Evolutionary conservation across 2,797 vertebrate genomes (phyloP), one percentile per base, ranked within the genome.

Genomic region (Monodelphis domestica): DNA sequence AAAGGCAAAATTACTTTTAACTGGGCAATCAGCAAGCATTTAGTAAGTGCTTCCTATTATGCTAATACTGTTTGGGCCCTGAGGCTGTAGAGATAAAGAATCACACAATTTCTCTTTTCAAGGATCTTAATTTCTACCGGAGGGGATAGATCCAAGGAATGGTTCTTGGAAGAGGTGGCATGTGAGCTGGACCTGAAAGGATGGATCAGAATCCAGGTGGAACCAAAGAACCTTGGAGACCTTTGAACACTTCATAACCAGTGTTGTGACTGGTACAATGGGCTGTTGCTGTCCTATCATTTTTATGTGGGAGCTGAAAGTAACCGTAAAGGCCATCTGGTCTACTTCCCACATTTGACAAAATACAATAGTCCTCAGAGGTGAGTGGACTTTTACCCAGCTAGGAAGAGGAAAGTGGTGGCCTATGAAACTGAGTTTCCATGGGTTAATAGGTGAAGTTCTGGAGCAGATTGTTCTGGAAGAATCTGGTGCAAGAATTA

Each of bases 401-500:
- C 10, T 84, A 12, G 38, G 38, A 84, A 84, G 70, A 10, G 2
- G 9, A 26, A 84, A 84, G 38, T 45, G 10, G 24, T 11, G 45
- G 70, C 24, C 70, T 84, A 84, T 50, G 38, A 84, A 84, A 24
- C 3, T 45, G 38, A 84, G 70, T 84, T 84, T 84, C 70, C 10
- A 26, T 50, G 38, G 70, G 70, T 84, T 84, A 84, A 84, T 84
- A 84, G 24, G 10, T 84, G 38, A 50, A 84, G 70, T 84, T 26
- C 38, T 26, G 28, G 70, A 84, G 70, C 70, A 84, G 38, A 24
- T 26, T 84, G 70, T 84, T 84, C 38, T 84, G 70, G 38, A 84
- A 84, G 70, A 84, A 84, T 84, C 70, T 84, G 70, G 70, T 84
- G 24, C 70, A 84, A 84, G 70, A 45, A 84, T 84, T 84, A 84